These are phyloP conservation scores for Archocentrus centrarchus DNA, from an alignment of 2,113 vertebrate species.

Conservation along the genomic window DNA sequence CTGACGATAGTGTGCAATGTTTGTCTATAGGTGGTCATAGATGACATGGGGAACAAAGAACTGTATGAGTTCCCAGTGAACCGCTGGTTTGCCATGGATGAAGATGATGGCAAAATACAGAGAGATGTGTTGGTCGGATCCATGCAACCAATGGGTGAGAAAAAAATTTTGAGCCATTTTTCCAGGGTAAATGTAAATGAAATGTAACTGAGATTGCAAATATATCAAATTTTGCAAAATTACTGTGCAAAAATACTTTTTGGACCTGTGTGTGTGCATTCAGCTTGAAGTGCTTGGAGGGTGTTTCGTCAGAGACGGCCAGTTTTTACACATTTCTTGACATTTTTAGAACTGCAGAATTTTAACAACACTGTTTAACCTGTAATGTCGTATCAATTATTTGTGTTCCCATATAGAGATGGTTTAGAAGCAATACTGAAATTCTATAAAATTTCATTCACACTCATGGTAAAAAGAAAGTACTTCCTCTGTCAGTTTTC, in stretches of 20 bases:
- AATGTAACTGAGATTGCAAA: neutral
- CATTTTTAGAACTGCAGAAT: neutral
- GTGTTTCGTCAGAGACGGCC: neutral
- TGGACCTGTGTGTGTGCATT: no score
- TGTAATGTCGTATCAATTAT: neutral
- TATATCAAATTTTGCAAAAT: neutral
- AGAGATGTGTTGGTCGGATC: slow-evolving; percentile 92
- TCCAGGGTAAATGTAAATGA: neutral
- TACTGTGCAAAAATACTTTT: neutral
- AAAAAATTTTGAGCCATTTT: neutral
- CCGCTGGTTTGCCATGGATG: slow-evolving; percentile 93
- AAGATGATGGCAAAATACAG: slow-evolving; percentile 97
- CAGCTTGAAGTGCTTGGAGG: neutral
- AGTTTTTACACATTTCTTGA: neutral
- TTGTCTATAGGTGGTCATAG: slow-evolving; percentile 86
- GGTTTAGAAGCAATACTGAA: neutral
- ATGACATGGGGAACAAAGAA: slow-evolving; percentile 95
- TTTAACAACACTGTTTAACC: neutral
- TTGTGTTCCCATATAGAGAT: neutral
- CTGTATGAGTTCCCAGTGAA: slow-evolving; percentile 91
- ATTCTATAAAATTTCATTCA: neutral
- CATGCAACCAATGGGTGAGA: slow-evolving; percentile 90
- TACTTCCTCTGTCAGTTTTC: neutral
- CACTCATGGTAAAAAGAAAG: neutral
- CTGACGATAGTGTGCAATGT: neutral